Evolutionary conservation across 2,113 vertebrate species (phyloP).

Genomic region (Dicentrarchus labrax): DNA sequence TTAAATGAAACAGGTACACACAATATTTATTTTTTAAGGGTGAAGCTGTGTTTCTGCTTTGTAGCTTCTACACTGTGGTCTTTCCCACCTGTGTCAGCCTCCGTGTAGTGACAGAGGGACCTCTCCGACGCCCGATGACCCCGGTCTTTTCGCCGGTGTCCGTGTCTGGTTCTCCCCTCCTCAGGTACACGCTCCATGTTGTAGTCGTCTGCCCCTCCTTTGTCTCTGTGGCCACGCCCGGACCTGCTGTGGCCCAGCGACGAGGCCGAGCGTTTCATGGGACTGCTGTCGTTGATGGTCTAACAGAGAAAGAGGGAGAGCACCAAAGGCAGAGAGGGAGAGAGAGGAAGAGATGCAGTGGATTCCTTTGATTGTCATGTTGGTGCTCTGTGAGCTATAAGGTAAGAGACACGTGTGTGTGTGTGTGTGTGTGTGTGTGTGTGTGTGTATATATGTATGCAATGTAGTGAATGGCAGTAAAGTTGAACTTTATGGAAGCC

Average conservation of each 20-base stretch:
- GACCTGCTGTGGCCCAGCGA: conserved; percentile 90
- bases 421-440: not conserved
- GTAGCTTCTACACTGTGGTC: not conserved
- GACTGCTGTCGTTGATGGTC: conserved; percentile 93
- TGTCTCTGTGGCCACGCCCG: conserved; percentile 82
- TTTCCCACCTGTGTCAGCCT: conserved; percentile 90
- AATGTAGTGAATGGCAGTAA: too few species aligned
- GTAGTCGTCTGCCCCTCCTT: conserved; percentile 88
- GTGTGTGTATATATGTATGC: not conserved
- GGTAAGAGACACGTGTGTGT: not conserved
- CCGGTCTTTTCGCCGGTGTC: conserved; percentile 90
- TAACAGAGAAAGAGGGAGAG: conserved; percentile 71
- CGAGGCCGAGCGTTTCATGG: conserved; percentile 94
- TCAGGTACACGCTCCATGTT: conserved; percentile 89
- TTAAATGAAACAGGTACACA: not conserved
- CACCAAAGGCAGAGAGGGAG: conserved; percentile 39
- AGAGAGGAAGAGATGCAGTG: conserved; percentile 44
- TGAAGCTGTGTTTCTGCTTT: too few species aligned
- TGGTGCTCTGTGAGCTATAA: conserved; percentile 14
- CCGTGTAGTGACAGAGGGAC: conserved; percentile 91
- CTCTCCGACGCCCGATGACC: conserved; percentile 90
- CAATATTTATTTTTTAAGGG: too few species aligned
- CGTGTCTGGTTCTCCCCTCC: conserved; percentile 86
- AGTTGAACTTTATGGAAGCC: not conserved
- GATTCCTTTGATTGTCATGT: conserved; percentile 43